A percentile compares a stretch with the other conserved stretches of the same genome.
These are phyloP conservation scores for Pecten maximus DNA, from an alignment of 2,888 invertebrate species.

Conservation along the genomic window DNA sequence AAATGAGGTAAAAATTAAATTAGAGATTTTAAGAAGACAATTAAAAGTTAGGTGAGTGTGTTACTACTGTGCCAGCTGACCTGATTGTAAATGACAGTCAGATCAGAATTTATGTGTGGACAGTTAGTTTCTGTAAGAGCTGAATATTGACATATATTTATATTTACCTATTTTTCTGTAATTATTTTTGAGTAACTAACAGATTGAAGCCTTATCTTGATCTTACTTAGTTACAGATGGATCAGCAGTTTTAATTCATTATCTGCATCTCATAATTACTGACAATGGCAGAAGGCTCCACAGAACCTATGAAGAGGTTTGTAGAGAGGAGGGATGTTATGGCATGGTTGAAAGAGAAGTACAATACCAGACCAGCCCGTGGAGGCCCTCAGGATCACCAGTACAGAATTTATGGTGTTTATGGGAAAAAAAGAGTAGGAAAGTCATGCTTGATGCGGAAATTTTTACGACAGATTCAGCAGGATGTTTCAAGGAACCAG, in stretches of 20 bases:
- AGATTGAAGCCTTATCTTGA: neutral
- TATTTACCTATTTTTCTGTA: too few species aligned
- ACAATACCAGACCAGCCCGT: neutral
- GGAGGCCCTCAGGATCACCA: neutral
- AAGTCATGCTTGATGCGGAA: constrained; percentile 40
- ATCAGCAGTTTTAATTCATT: neutral
- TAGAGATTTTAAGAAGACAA: too few species aligned
- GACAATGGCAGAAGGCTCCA: neutral
- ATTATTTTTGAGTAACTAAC: too few species aligned
- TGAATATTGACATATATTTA: too few species aligned
- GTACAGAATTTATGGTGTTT: constrained; percentile 41
- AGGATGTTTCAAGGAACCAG: neutral
- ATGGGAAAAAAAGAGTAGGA: constrained; percentile 40
- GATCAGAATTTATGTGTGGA: too few species aligned
- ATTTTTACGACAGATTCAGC: constrained; percentile 21
- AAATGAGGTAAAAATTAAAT: too few species aligned
- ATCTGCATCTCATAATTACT: neutral
- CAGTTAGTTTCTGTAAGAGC: too few species aligned
- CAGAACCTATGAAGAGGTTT: neutral
- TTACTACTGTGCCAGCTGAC: too few species aligned
- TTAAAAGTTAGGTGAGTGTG: too few species aligned
- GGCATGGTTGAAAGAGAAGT: constrained; percentile 1
- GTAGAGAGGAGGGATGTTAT: constrained; percentile 1
- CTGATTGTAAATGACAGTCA: too few species aligned
- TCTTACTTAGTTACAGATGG: neutral